phyloP scores from a whole-genome alignment of 2,888 invertebrate species.

The Pollenia angustigena region DNA sequence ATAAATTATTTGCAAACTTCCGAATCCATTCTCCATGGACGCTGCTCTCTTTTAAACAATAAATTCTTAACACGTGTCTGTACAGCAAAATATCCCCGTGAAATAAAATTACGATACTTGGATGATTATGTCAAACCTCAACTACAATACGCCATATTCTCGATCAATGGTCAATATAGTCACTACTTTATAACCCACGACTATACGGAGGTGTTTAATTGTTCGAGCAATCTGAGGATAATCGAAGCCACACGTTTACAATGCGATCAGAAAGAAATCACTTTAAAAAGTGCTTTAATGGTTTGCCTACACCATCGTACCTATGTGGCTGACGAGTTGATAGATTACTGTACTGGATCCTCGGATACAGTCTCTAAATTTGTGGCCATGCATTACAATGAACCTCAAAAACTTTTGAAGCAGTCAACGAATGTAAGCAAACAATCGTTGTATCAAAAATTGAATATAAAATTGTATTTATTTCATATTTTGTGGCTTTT shows the following conservation, averaged over 20 bases:
- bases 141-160: conserved; percentile 43
- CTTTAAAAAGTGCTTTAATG: conserved; percentile 13
- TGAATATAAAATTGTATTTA: conserved; percentile 41
- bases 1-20: conserved; percentile 6
- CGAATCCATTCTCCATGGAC: not conserved
- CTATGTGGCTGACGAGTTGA: conserved; percentile 61
- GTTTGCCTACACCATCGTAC: conserved; percentile 46
- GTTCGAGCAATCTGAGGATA: conserved; percentile 26
- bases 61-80: conserved; percentile 46
- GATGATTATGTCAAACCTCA: conserved; percentile 27
- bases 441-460: conserved; percentile 8
- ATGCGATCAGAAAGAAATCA: conserved; percentile 12
- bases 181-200: conserved; percentile 55
- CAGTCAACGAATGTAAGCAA: not conserved
- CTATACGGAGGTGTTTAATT: conserved; percentile 40
- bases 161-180: not conserved
- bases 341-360: conserved; percentile 41
- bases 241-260: not conserved
- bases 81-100: conserved; percentile 42
- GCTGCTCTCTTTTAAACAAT: conserved; percentile 25
- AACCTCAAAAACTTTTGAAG: conserved; percentile 20
- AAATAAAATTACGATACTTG: conserved; percentile 41
- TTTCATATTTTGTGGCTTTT: conserved; percentile 36
- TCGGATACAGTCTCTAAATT: conserved; percentile 7
- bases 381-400: conserved; percentile 66